Evolutionary conservation across 2,888 invertebrate genomes (phyloP).

Genomic region (Marronus borbonicus): DNA sequence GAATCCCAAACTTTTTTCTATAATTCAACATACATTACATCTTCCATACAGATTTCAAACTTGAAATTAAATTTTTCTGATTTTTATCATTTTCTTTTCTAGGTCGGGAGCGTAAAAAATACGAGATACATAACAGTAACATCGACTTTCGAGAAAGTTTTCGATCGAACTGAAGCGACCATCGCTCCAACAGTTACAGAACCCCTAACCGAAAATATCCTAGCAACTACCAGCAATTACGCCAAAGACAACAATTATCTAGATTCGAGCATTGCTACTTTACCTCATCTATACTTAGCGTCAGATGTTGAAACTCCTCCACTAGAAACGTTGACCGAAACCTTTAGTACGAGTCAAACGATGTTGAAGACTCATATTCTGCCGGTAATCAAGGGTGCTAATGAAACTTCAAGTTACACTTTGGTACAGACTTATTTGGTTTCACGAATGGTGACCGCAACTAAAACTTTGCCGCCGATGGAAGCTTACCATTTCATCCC

Average conservation of each 20-base stretch:
- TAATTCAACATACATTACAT: no score
- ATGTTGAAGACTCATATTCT: conserved; percentile 91
- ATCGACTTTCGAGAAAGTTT: conserved; percentile 86
- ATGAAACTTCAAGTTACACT: conserved; percentile 84
- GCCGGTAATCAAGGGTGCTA: conserved; percentile 83
- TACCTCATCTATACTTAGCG: conserved; percentile 84
- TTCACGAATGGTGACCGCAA: conserved; percentile 90
- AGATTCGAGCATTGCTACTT: conserved; percentile 86
- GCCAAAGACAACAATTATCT: conserved; percentile 79
- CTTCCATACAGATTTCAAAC: no score
- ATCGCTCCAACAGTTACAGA: conserved; percentile 77
- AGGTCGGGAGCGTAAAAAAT: conserved; percentile 90
- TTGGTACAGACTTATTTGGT: conserved; percentile 92
- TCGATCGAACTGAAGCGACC: conserved; percentile 76
- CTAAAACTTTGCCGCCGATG: conserved; percentile 91
- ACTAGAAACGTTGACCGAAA: conserved; percentile 90
- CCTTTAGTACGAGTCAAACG: conserved; percentile 91
- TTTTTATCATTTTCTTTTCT: conserved; percentile 59
- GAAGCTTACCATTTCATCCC: conserved; percentile 90
- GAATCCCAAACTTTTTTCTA: no score
- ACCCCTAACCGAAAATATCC: conserved; percentile 89
- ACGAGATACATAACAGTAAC: conserved; percentile 91
- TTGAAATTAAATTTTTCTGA: not conserved
- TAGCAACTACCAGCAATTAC: conserved; percentile 83
- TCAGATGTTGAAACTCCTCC: conserved; percentile 88